Conservation (phyloP, 2,888 invertebrate genomes). For the Schrankia costaestrigalis region DNA sequence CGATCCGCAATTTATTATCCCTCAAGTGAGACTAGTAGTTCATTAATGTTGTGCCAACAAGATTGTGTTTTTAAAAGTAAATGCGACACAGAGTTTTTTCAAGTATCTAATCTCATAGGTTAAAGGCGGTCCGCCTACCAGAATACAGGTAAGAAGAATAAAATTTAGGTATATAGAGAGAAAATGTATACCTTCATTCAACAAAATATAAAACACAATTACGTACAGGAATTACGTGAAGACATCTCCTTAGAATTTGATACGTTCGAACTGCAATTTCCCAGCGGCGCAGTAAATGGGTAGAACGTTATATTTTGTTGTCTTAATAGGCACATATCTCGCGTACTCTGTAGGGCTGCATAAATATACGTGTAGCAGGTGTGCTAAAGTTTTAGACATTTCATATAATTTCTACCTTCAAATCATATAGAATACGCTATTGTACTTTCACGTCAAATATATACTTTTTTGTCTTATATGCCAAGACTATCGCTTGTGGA, state of each 20-base stretch:
- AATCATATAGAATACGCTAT: too few species aligned
- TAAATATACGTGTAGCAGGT: conserved; percentile 35
- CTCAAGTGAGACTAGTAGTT: too few species aligned
- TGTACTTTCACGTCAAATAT: too few species aligned
- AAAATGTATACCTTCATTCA: neutral
- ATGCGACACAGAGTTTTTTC: too few species aligned
- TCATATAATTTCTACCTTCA: neutral
- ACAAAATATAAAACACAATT: conserved; percentile 7
- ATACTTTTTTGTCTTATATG: too few species aligned
- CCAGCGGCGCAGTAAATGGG: conserved; percentile 40
- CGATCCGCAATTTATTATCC: too few species aligned
- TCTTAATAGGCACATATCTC: conserved; percentile 48
- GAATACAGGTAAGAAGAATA: too few species aligned
- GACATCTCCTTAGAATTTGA: conserved; percentile 15
- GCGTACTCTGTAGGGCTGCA: conserved; percentile 36
- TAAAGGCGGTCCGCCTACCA: too few species aligned
- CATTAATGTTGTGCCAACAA: too few species aligned
- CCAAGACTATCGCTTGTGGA: neutral
- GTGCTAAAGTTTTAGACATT: conserved; percentile 3
- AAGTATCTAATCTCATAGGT: too few species aligned
- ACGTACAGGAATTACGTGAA: conserved; percentile 37
- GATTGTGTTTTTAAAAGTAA: too few species aligned
- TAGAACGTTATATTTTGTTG: conserved; percentile 47
- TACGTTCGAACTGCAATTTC: conserved; percentile 39
- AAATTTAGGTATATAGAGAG: too few species aligned